Conservation (phyloP, 2,888 invertebrate genomes). For the Leptodirus hochenwartii region DNA sequence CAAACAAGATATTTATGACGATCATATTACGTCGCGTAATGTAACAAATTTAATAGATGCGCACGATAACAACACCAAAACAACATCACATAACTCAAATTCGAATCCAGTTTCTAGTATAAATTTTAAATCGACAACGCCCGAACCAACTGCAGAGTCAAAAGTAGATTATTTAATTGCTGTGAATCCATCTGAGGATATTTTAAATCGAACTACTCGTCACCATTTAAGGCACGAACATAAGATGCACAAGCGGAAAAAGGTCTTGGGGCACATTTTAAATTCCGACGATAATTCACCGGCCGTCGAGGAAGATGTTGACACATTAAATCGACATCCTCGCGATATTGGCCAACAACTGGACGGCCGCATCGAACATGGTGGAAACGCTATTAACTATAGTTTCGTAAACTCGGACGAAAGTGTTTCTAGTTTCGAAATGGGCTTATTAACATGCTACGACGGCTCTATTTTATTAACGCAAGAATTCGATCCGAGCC, state of each 20-base stretch:
- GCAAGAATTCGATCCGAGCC: constrained; percentile 49
- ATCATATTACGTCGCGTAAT: neutral
- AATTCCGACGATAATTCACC: too few relatives aligned
- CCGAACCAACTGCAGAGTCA: constrained; percentile 5
- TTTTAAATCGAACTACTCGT: too few relatives aligned
- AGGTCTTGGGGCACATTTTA: too few relatives aligned
- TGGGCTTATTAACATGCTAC: constrained; percentile 54
- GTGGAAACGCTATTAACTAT: constrained; percentile 48
- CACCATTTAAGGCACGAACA: constrained; percentile 9
- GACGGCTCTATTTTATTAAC: constrained; percentile 56
- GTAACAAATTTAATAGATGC: neutral
- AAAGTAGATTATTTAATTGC: too few relatives aligned
- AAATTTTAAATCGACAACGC: neutral
- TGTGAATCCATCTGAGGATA: too few relatives aligned
- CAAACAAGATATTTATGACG: constrained; percentile 11
- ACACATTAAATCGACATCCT: constrained; percentile 9
- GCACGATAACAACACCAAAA: constrained; percentile 9
- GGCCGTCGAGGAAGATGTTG: too few relatives aligned
- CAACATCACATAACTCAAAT: constrained; percentile 5
- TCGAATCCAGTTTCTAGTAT: neutral
- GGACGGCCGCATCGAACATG: constrained; percentile 59
- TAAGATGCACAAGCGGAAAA: too few relatives aligned
- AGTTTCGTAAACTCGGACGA: constrained; percentile 33
- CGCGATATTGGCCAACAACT: constrained; percentile 21
- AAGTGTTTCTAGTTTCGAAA: constrained; percentile 71